A percentile compares a stretch with the other conserved stretches of the same genome.
Evolutionary conservation across 1,140 invertebrate species (phyloP).

Genomic region (Pectinophora gossypiella): DNA sequence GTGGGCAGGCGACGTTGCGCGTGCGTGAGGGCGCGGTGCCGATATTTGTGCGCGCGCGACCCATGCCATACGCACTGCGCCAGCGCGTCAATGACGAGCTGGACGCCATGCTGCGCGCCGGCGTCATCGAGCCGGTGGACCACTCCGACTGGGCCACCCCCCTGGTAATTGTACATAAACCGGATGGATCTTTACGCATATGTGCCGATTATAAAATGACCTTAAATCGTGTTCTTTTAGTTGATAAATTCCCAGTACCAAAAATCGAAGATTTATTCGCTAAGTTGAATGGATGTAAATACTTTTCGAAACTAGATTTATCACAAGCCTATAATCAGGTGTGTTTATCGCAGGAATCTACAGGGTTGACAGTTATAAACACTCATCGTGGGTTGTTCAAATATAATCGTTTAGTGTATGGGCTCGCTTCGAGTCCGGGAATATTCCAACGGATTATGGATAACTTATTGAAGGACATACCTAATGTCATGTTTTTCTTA

Average conservation of each 20-base stretch:
- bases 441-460: slow-evolving; percentile 8
- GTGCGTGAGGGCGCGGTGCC: neutral
- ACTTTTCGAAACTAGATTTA: slow-evolving; percentile 32
- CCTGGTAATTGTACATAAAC: slow-evolving; percentile 29
- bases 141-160: slow-evolving; percentile 25
- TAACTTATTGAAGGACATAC: slow-evolving; percentile 25
- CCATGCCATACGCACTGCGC: neutral
- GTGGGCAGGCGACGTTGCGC: neutral
- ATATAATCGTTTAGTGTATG: slow-evolving; percentile 24
- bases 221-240: slow-evolving; percentile 14
- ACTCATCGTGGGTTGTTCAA: slow-evolving; percentile 36
- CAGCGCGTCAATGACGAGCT: neutral
- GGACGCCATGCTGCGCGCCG: neutral
- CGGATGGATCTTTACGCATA: slow-evolving; percentile 19
- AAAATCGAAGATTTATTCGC: neutral
- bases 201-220: slow-evolving; percentile 28
- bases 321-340: slow-evolving; percentile 23
- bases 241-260: slow-evolving; percentile 23
- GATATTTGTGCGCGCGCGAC: neutral
- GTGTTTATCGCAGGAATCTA: slow-evolving; percentile 18
- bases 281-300: slow-evolving; percentile 20
- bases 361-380: slow-evolving; percentile 26
- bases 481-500: slow-evolving; percentile 11
- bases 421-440: neutral
- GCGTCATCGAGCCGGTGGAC: slow-evolving; percentile 3